Evolutionary conservation across 2,797 vertebrate genomes (phyloP).

Genomic region (Kryptopterus vitreolus): DNA sequence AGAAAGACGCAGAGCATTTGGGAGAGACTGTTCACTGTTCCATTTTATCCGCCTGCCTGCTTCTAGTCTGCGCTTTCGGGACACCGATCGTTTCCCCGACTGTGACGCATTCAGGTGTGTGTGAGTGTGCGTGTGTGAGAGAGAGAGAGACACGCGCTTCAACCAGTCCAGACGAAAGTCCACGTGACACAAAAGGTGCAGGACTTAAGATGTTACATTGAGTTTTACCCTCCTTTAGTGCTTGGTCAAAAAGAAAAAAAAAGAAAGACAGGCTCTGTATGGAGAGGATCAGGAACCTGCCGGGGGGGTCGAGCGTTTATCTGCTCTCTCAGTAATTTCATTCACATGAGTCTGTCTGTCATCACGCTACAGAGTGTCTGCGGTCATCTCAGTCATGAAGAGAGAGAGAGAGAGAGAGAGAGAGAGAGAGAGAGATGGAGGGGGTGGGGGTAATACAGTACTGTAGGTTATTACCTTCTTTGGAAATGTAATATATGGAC

Average conservation of each 20-base stretch:
- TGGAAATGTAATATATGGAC: neutral
- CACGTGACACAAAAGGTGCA: neutral
- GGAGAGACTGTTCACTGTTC: neutral
- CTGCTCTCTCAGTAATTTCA: constrained; percentile 36
- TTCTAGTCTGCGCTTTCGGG: neutral
- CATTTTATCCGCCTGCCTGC: neutral
- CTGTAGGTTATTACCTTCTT: neutral
- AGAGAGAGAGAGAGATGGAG: constrained; percentile 6
- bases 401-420: too few relatives aligned
- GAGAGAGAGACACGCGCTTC: constrained; percentile 12
- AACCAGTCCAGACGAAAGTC: constrained; percentile 26
- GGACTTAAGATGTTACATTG: neutral
- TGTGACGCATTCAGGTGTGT: constrained; percentile 35
- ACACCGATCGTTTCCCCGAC: neutral
- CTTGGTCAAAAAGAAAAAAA: too few relatives aligned
- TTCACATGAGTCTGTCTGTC: constrained; percentile 45
- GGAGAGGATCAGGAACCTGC: constrained; percentile 1
- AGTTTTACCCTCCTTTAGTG: neutral
- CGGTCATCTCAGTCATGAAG: constrained; percentile 12
- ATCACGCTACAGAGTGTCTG: constrained; percentile 27
- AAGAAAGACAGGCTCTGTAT: neutral
- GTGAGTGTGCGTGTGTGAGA: neutral
- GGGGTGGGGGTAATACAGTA: neutral
- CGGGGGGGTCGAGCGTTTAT: neutral
- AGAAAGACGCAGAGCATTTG: too few relatives aligned